Base-by-base conservation (phyloP, 2,113 vertebrate species). In the Chaetodon trifascialis region DNA sequence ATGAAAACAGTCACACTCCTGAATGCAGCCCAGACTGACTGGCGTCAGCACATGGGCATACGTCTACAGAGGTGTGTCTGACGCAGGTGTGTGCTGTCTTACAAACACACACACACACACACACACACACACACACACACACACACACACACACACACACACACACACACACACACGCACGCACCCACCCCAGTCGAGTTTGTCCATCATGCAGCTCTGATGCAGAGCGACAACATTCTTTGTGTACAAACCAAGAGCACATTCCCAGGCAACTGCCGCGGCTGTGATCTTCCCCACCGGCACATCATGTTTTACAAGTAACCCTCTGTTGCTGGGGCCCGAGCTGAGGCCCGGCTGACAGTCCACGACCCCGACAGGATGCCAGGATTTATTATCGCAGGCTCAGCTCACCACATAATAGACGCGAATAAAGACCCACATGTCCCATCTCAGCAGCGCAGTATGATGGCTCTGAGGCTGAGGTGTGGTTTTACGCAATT, bases 1-100 rank as follows among this genome's bases (percentile, higher is more conserved):
- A 90, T 79, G 91, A 91, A 91, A 95, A 94, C 93, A 94, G 92
- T 93, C 82, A 70, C 46, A 89, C 87, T 86, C 85, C 88, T 86
- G 83, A 91, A 84, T 81, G 51, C 49, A 76, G 85, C 86, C 88
- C 91, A 96, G 95, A 96, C 95, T 94, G 83, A 81, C 86, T 93
- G 94, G 95, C 95, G 95, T 95, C 95, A 86, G 84, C 65, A 77
- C 76, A 87, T 51, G 23, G 64, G 68, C 71, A 51, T 62, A 62
- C 36, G 72, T 80, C 56, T 82, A 74, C 66, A 76, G 79, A 86
- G 91, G 91, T 81, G 86, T 86, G 89, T 91, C 87, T 56, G 63
- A 67, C 71, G 52, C 69, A 88, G 88, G 88, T 90, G 91, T 76
- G 56, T 87, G 70, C 51, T n/a, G n/a, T n/a, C n/a, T n/a, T n/a